Evolutionary conservation across 35 echinoderm and acorn worm genomes (phyloP), one percentile per base, ranked within the genome.

Genomic region (Patiria miniata): DNA sequence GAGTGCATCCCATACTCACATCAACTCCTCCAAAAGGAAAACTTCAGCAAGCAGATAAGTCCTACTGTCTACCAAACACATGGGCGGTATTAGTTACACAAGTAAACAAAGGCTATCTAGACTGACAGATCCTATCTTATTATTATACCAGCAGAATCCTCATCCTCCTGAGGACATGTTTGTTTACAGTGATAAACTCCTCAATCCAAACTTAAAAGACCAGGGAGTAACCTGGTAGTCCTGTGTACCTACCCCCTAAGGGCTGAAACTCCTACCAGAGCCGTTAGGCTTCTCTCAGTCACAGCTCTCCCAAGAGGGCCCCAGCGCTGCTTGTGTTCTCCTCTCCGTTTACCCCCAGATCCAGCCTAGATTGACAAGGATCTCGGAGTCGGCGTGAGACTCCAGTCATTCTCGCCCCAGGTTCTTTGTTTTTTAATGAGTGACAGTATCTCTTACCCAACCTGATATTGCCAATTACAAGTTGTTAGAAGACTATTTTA

Each of bases 381-480:
- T 73, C 65, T 73, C 34, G 21, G 26, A 26, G 26, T 73, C 29
- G 29, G 26, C 34, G 19, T 30, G 26, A 23, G 65, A 47, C 19
- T 26, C 0, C 29, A 1, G 21, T 23, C 65, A 26, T 9, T 18
- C 65, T 30, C 29, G 65, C 65, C 65, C 2, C 15, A 18, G 29
- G 65, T 22, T 12, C 42, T 47, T 47, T 47, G 29, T 8, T 73
- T 73, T n/a, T 73, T 73, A 73, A 73, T 73, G 65, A 73, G 65
- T 36, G 65, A 73, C 65, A 73, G 65, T 73, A 36, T 73, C 23
- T 73, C 65, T 73, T 73, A 73, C 65, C 23, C 65, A 73, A 73
- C 65, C 8, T 30, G 65, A 73, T 73, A 73, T 22, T 36, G 65
- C 65, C 65, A 73, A 73, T 73, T 73, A 73, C 65, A 73, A 73